A percentile compares a stretch with the other conserved stretches of the same genome.
Evolutionary conservation across 2,797 vertebrate species (phyloP).

Genomic region (Crocodylus rhombifer): DNA sequence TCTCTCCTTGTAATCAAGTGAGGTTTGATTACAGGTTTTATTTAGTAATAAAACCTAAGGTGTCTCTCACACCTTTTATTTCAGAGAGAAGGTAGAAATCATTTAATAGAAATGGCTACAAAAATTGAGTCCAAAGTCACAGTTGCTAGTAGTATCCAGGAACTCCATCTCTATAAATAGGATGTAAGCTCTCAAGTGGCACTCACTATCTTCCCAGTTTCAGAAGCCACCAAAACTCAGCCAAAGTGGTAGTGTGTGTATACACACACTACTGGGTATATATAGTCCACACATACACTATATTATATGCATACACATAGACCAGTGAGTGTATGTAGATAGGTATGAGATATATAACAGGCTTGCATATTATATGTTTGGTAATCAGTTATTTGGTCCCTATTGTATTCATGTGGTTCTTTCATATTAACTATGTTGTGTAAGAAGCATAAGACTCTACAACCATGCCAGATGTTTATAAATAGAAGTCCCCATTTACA

Average conservation of each 20-base stretch:
- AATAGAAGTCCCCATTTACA: background rate
- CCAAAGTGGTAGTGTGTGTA: background rate
- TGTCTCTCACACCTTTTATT: background rate
- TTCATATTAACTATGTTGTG: background rate
- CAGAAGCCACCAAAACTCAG: background rate
- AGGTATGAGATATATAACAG: background rate
- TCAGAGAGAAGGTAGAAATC: background rate
- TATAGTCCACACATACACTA: no score
- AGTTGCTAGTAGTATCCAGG: background rate
- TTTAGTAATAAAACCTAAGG: background rate
- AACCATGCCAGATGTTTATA: no score
- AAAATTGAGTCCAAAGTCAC: background rate
- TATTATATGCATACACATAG: no score
- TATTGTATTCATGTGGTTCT: background rate
- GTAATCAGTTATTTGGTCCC: background rate
- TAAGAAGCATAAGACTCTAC: background rate
- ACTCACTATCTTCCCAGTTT: background rate
- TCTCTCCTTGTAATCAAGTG: slow-evolving; percentile 24
- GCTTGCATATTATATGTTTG: background rate
- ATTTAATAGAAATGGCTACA: background rate
- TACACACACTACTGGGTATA: no score
- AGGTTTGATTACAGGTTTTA: slow-evolving; percentile 46
- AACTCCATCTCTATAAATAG: background rate
- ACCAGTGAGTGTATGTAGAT: background rate
- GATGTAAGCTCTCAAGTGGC: background rate